Conservation (phyloP, 2,113 vertebrate genomes). For the Leucosticte australis region DNA sequence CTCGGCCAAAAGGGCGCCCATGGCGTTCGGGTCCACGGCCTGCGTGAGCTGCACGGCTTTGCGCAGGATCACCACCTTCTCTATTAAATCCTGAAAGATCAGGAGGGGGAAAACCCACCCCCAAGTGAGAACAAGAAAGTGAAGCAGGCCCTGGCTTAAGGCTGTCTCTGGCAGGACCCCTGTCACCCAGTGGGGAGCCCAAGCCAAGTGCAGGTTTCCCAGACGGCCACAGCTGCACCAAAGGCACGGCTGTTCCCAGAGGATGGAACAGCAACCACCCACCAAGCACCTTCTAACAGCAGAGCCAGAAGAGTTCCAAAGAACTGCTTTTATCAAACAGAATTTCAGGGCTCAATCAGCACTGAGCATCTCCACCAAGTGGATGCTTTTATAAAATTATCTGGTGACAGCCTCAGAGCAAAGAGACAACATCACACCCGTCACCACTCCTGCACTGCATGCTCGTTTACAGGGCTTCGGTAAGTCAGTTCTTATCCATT, state of each 20-base stretch:
- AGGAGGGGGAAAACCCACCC: background rate
- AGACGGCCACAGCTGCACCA: background rate
- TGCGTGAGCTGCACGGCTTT: slow-evolving; percentile 86
- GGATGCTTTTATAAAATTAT: background rate
- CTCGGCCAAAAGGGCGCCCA: slow-evolving; percentile 84
- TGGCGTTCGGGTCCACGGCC: slow-evolving; percentile 65
- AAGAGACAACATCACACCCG: background rate
- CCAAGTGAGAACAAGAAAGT: background rate
- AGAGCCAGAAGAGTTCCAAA: background rate
- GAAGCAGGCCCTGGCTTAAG: background rate
- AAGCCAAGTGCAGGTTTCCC: background rate
- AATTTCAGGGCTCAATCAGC: background rate
- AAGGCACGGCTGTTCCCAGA: fast-evolving
- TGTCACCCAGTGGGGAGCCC: fast-evolving
- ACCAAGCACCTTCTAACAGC: background rate
- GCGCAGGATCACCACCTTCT: slow-evolving; percentile 92
- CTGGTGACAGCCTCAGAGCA: background rate
- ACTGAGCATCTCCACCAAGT: background rate
- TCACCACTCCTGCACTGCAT: background rate
- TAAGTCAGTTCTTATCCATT: background rate
- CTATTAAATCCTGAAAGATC: slow-evolving; percentile 85
- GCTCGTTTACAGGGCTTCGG: fast-evolving
- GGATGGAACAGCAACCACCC: fast-evolving
- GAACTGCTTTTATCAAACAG: background rate
- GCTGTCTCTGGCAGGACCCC: background rate